These are phyloP conservation scores for Borostomias antarcticus DNA, from an alignment of 2,797 vertebrate species.

Conservation along the genomic window DNA sequence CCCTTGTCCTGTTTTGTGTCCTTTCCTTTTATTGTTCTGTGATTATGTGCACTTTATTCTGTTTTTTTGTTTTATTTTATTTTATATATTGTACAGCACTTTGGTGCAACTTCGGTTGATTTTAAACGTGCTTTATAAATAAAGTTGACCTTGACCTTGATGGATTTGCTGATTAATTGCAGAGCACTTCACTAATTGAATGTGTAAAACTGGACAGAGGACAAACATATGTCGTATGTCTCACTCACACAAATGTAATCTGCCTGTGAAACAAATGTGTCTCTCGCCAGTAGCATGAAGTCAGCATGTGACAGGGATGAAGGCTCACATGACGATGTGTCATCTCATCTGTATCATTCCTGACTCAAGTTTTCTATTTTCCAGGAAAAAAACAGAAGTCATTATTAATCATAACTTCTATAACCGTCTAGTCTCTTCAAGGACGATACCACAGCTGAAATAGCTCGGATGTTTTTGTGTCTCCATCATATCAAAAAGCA, in stretches of 20 bases:
- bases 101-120: too few species aligned
- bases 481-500: neutral
- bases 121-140: too few species aligned
- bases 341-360: conserved; percentile 27
- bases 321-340: conserved; percentile 55
- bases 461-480: neutral
- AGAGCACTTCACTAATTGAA: neutral
- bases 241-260: conserved; percentile 11
- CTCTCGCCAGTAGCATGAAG: conserved; percentile 18
- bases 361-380: neutral
- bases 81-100: too few species aligned
- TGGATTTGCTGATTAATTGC: conserved; percentile 1
- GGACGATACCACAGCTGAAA: neutral
- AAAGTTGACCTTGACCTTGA: too few species aligned
- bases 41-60: too few species aligned
- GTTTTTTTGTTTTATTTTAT: too few species aligned
- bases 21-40: too few species aligned
- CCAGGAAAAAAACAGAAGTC: neutral
- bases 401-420: too few species aligned
- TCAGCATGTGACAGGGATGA: conserved; percentile 38
- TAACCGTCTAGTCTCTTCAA: too few species aligned
- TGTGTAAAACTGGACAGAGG: neutral
- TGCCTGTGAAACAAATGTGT: conserved; percentile 24
- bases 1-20: too few species aligned
- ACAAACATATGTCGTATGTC: neutral